Conservation (phyloP, 2,113 vertebrate species). For the Cheirogaleus medius region DNA sequence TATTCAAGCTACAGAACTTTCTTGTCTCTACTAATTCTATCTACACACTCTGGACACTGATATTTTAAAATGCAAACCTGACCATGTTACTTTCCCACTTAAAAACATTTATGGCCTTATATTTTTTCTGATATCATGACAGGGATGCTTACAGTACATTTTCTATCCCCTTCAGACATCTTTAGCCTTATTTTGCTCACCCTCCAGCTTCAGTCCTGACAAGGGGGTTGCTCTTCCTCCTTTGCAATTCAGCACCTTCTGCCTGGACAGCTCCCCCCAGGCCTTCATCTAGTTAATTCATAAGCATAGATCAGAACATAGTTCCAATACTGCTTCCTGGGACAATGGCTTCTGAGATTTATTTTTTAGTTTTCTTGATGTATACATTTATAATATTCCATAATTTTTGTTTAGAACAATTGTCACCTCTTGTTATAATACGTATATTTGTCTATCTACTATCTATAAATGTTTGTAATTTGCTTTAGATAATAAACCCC, state of each 20-base stretch:
- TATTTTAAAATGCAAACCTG: background rate
- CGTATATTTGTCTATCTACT: background rate
- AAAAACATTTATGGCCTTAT: background rate
- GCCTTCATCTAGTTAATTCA: background rate
- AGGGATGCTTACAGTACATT: background rate
- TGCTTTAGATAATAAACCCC: background rate
- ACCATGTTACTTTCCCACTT: background rate
- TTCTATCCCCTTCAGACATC: background rate
- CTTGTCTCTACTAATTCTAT: background rate
- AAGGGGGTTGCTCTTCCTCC: background rate
- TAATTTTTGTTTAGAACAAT: background rate
- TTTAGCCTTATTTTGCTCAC: background rate
- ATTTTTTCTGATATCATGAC: background rate
- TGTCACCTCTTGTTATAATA: background rate
- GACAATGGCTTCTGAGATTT: background rate
- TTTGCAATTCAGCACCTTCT: background rate
- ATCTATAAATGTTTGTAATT: background rate
- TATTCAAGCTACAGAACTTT: background rate
- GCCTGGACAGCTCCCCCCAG: background rate
- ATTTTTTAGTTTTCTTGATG: background rate
- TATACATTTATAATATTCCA: background rate
- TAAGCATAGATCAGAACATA: background rate
- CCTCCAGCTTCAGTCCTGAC: background rate
- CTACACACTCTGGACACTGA: background rate
- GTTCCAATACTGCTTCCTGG: background rate